Evolutionary conservation across 2,797 vertebrate species (phyloP).

Genomic region (Galago senegalensis): DNA sequence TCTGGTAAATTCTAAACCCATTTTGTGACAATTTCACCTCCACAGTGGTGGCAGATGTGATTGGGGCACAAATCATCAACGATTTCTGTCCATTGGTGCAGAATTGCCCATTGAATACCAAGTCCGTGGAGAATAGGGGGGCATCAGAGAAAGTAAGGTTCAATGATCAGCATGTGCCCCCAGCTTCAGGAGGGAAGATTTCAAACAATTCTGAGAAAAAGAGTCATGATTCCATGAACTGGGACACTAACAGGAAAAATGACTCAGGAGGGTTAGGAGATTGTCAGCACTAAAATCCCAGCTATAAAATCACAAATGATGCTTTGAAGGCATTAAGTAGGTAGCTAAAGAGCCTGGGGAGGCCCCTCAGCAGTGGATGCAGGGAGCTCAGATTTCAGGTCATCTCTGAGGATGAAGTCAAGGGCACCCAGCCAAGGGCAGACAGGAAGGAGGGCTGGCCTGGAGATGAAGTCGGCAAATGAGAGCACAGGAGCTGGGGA

Average conservation of each 20-base stretch:
- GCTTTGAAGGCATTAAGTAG: neutral
- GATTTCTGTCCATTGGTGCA: neutral
- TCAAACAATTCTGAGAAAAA: constrained; percentile 28
- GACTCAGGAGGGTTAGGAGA: constrained; percentile 32
- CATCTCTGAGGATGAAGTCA: neutral
- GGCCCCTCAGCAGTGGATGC: neutral
- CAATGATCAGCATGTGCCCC: rapidly evolving
- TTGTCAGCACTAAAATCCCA: constrained; percentile 8
- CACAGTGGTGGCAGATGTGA: neutral
- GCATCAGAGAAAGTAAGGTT: neutral
- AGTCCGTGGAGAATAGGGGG: neutral
- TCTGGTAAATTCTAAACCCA: neutral
- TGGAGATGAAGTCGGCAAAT: neutral
- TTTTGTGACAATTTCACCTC: constrained; percentile 48
- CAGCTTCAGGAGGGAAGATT: neutral
- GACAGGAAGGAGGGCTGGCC: neutral
- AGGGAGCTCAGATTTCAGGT: constrained; percentile 67
- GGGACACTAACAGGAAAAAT: constrained; percentile 23
- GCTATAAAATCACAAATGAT: neutral
- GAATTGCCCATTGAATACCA: neutral
- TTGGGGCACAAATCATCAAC: neutral
- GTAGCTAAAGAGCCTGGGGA: neutral
- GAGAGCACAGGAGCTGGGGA: neutral
- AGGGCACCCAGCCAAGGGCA: constrained; percentile 47
- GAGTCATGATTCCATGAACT: constrained; percentile 12